Percentiles rank a stretch among this genome's conserved stretches.
These are phyloP conservation scores for Nyleta sp. DNA, from an alignment of 2,888 invertebrate species.

Conservation along the genomic window DNA sequence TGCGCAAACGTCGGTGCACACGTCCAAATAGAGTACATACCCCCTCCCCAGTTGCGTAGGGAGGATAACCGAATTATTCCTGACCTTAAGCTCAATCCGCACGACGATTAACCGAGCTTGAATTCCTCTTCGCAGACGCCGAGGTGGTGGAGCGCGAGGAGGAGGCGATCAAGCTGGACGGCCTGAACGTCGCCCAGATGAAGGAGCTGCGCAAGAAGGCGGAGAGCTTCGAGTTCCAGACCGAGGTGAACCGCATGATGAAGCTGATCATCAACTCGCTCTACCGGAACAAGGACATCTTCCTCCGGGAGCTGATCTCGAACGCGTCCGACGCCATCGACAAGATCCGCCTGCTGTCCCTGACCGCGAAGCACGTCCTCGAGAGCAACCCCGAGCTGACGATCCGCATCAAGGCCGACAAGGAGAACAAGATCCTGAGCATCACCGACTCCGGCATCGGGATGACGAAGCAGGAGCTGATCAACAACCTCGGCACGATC, in stretches of 20 bases:
- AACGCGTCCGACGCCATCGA: slow-evolving; percentile 99
- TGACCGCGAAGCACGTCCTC: slow-evolving; percentile 93
- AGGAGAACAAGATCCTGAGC: slow-evolving; percentile 94
- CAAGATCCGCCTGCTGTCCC: slow-evolving; percentile 96
- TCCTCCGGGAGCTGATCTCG: slow-evolving; percentile 98
- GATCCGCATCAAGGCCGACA: slow-evolving; percentile 92
- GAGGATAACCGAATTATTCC: too few species aligned
- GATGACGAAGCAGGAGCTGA: slow-evolving; percentile 97
- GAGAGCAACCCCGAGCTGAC: slow-evolving; percentile 91
- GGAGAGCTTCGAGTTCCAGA: slow-evolving; percentile 96
- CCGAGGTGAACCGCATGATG: slow-evolving; percentile 99
- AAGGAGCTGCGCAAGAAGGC: slow-evolving; percentile 95
- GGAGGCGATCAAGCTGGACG: slow-evolving; percentile 98
- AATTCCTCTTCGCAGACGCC: slow-evolving; percentile 86
- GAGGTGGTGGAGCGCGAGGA: slow-evolving; percentile 96
- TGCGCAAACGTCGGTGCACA: too few species aligned
- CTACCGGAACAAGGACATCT: slow-evolving; percentile 99
- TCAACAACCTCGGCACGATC: slow-evolving; percentile 98
- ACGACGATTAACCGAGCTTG: too few species aligned
- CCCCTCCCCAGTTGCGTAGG: too few species aligned
- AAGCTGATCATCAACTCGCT: slow-evolving; percentile 99
- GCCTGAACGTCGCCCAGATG: slow-evolving; percentile 96
- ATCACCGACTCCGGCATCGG: slow-evolving; percentile 99
- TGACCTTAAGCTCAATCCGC: too few species aligned
- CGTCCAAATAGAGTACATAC: too few species aligned